A percentile compares a stretch with the other conserved stretches of the same genome.
Evolutionary conservation across 2,113 vertebrate genomes (phyloP).

Genomic region (Thalassoma bifasciatum): DNA sequence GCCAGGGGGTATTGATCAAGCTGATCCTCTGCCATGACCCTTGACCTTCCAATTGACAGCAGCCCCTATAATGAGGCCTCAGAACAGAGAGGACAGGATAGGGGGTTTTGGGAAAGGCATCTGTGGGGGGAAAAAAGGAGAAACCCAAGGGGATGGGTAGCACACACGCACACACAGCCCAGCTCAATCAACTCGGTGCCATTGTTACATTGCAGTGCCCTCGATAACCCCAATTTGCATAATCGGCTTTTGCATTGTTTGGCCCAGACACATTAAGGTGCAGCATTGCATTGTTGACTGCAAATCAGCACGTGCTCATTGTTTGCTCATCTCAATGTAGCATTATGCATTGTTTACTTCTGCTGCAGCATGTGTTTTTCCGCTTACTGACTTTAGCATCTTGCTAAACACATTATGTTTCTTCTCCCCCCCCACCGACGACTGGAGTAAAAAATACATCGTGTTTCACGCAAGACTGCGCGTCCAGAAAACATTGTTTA

Average conservation of each 20-base stretch:
- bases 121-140: constrained; percentile 49
- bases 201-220: constrained; percentile 77
- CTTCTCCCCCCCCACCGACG: constrained; percentile 19
- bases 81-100: constrained; percentile 56
- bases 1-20: constrained; percentile 75
- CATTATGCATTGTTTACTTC: constrained; percentile 70
- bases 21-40: constrained; percentile 73
- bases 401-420: constrained; percentile 54
- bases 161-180: constrained; percentile 34
- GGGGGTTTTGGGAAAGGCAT: constrained; percentile 66
- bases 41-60: constrained; percentile 75
- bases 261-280: constrained; percentile 80
- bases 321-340: constrained; percentile 74
- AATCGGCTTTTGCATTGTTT: constrained; percentile 82
- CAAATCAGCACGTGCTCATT: constrained; percentile 75
- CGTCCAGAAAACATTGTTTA: constrained; percentile 47
- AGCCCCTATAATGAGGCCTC: constrained; percentile 73
- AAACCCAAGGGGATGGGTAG: constrained; percentile 70
- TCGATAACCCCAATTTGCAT: constrained; percentile 82
- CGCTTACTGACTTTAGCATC: constrained; percentile 54
- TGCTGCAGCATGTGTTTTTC: constrained; percentile 73
- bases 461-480: constrained; percentile 7
- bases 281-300: constrained; percentile 73
- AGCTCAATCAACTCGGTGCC: constrained; percentile 78
- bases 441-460: constrained; percentile 34